phyloP scores from a whole-genome alignment of 2,797 vertebrate species.

The Peromyscus melanophrys region DNA sequence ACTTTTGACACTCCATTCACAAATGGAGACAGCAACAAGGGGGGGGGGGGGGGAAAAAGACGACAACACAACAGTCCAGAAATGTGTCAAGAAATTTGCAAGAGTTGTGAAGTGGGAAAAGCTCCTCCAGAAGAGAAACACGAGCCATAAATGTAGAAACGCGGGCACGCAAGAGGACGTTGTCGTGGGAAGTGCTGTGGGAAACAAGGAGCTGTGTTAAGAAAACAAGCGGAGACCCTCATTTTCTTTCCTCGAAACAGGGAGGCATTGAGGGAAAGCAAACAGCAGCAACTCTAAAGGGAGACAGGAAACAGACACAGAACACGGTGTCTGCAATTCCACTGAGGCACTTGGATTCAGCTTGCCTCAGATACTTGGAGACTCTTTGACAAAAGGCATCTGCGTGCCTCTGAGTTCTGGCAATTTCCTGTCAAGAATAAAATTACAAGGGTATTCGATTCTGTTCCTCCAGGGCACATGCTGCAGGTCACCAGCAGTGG shows the following conservation, averaged over 20 bases:
- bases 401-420: not conserved
- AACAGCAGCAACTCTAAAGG: not conserved
- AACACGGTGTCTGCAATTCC: not conserved
- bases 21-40: conserved; percentile 46
- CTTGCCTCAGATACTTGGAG: not conserved
- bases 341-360: not conserved
- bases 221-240: conserved; percentile 44
- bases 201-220: conserved; percentile 15
- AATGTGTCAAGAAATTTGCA: conserved; percentile 70
- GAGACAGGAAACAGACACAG: not conserved
- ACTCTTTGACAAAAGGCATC: not conserved
- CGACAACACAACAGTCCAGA: conserved; percentile 59
- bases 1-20: conserved; percentile 61
- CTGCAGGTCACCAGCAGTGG: conserved; percentile 49
- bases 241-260: conserved; percentile 57
- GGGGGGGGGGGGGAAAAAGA: not conserved
- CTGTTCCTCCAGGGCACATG: not conserved
- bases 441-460: conserved; percentile 30
- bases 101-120: conserved; percentile 35
- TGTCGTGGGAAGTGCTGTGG: not conserved
- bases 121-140: conserved; percentile 42
- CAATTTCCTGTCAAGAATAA: conserved; percentile 48
- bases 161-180: not conserved
- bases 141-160: not conserved
- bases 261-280: not conserved